Evolutionary conservation across 2,113 vertebrate species (phyloP), one percentile per base, ranked within the genome.

Genomic region (Periophthalmodon schlosseri): DNA sequence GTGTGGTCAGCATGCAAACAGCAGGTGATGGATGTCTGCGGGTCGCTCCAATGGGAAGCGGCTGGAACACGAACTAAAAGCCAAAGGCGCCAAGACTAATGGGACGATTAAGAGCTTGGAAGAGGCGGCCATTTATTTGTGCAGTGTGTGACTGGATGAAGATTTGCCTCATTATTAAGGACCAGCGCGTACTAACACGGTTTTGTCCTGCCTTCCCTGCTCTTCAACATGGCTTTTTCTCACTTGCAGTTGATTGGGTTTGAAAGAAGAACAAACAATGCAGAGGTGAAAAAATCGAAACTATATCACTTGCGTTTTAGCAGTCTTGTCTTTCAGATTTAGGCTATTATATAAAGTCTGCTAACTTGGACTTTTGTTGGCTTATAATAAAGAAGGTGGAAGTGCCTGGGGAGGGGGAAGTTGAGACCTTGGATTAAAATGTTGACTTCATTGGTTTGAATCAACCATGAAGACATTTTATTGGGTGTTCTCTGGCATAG

Each of bases 111-210:
- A 85, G 86, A 88, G 89, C 88, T 88, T 89, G 70, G 72, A 87
- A 88, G 83, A 79, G 89, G 87, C 54, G 70, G 86, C 74, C 83
- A 91, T 93, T 93, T 92, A 89, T 93, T 91, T 92, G 24, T 63
- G 90, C 87, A 71, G 79, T 82, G 89, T 88, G 82, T 93, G 92
- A 93, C 87, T 92, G 87, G 89, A 93, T 86, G 84, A 89, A 91
- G 90, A 92, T 88, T 86, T 88, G 85, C 91, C 91, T 93, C 89
- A 93, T 94, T 93, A 93, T 90, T 88, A 91, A 91, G 76, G 68
- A 49, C 72, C 68, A 39, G 76, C 88, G 84, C 87, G 92, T 84
- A 84, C 75, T 44, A 83, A 79, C 85, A 80, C 50, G 75, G 76
- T 79, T 81, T 84, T 60, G 67, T 61, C 66, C 23, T 49, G 14